Evolutionary conservation across 30 jellyfish, hydroid and myxozoan genomes (phyloP).

Genomic region (Turritopsis rubra): DNA sequence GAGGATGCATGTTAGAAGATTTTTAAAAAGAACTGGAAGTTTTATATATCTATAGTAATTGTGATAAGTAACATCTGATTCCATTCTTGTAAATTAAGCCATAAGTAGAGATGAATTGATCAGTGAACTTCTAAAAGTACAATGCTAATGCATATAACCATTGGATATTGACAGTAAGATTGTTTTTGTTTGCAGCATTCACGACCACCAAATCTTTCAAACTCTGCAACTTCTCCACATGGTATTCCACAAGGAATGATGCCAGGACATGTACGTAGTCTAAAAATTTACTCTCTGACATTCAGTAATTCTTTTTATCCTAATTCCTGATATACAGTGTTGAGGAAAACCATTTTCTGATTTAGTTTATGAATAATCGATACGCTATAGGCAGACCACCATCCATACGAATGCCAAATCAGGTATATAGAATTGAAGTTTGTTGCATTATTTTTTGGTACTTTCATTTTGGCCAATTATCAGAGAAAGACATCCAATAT

Average conservation of each 20-base stretch:
- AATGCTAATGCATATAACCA: too few species aligned
- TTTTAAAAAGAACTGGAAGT: too few species aligned
- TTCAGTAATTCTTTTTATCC: neutral
- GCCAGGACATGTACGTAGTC: constrained; percentile 63
- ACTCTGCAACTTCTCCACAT: constrained; percentile 73
- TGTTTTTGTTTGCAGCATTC: constrained; percentile 48
- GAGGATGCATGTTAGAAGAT: too few species aligned
- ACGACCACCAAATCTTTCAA: constrained; percentile 76
- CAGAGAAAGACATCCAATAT: too few species aligned
- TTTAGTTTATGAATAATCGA: constrained; percentile 75
- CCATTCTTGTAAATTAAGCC: too few species aligned
- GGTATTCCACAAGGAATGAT: constrained; percentile 81
- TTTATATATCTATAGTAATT: too few species aligned
- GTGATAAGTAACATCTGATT: too few species aligned
- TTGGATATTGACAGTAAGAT: neutral
- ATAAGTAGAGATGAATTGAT: too few species aligned
- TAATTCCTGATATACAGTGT: neutral
- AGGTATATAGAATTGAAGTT: constrained; percentile 51
- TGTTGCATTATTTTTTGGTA: too few species aligned
- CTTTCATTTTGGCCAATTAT: too few species aligned
- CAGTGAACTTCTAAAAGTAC: too few species aligned
- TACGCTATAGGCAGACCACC: constrained; percentile 87
- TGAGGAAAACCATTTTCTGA: neutral
- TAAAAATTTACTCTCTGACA: neutral
- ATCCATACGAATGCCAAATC: constrained; percentile 86